phyloP scores from a whole-genome alignment of 2,797 vertebrate genomes.

The Diglossa cyanea region DNA sequence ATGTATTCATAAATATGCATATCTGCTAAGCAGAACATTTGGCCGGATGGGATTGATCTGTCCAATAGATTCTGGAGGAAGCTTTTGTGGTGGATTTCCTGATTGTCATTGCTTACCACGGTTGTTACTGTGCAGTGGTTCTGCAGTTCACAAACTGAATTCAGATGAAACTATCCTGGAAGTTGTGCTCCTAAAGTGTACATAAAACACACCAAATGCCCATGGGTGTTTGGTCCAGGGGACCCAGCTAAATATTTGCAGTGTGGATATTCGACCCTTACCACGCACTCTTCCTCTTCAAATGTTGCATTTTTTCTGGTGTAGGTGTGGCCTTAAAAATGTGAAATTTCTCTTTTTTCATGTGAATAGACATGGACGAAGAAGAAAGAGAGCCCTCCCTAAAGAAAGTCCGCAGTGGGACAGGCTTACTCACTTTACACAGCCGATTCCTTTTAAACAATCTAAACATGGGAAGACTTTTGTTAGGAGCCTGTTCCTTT shows the following conservation, averaged over 20 bases:
- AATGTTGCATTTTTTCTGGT: neutral
- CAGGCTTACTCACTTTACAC: neutral
- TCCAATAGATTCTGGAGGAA: neutral
- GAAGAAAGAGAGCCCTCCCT: neutral
- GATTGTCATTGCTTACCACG: neutral
- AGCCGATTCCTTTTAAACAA: neutral
- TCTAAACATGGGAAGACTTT: neutral
- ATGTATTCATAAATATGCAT: neutral
- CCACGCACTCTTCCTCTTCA: fast-evolving
- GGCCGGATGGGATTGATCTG: neutral
- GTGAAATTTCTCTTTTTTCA: neutral
- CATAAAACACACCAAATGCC: neutral
- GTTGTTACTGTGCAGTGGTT: neutral
- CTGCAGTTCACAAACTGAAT: neutral
- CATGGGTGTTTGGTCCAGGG: neutral
- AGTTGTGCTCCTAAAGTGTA: neutral
- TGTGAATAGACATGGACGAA: neutral
- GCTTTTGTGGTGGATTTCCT: neutral
- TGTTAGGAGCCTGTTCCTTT: neutral
- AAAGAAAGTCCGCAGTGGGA: neutral
- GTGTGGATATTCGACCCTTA: neutral
- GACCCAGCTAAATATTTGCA: neutral
- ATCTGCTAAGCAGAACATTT: neutral
- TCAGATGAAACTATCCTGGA: neutral
- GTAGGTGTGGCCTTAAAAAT: neutral